These are phyloP conservation scores for Coranthus polyacanthus DNA, from an alignment of 2,797 vertebrate species.

Conservation along the genomic window DNA sequence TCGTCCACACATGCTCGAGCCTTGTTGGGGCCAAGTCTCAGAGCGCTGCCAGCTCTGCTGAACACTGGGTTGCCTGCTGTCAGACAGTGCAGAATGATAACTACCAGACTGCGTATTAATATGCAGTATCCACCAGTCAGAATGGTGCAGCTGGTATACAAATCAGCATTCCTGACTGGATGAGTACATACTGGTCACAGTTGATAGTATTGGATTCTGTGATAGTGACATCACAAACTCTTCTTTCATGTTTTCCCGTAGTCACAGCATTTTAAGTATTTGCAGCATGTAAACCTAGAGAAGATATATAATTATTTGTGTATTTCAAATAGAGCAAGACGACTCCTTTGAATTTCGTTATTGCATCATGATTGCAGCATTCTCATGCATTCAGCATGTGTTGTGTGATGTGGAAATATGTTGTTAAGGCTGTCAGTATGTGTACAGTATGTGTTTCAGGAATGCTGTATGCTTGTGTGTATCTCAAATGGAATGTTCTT, in stretches of 20 bases:
- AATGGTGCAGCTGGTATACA: slow-evolving; percentile 44
- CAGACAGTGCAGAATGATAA: slow-evolving; percentile 57
- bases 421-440: background rate
- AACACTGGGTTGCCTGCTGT: slow-evolving; percentile 31
- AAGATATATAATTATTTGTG: slow-evolving; percentile 9
- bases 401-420: background rate
- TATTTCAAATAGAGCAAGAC: slow-evolving; percentile 14
- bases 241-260: slow-evolving; percentile 15
- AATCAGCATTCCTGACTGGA: slow-evolving; percentile 36
- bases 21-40: slow-evolving; percentile 48
- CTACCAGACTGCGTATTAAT: slow-evolving; percentile 52
- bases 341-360: slow-evolving; percentile 6
- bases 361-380: slow-evolving; percentile 27
- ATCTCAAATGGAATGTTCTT: slow-evolving; percentile 11
- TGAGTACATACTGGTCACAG: slow-evolving; percentile 16
- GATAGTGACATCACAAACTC: background rate
- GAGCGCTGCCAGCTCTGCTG: slow-evolving; percentile 56
- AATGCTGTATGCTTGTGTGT: background rate
- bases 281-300: slow-evolving; percentile 1
- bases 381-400: background rate
- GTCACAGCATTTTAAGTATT: slow-evolving; percentile 5
- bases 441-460: slow-evolving; percentile 1
- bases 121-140: slow-evolving; percentile 47
- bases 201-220: slow-evolving; percentile 27
- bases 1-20: slow-evolving; percentile 48